A percentile compares a stretch with the other conserved stretches of the same genome.
Conservation (phyloP, 2,113 vertebrate species). For the Verasper variegatus region DNA sequence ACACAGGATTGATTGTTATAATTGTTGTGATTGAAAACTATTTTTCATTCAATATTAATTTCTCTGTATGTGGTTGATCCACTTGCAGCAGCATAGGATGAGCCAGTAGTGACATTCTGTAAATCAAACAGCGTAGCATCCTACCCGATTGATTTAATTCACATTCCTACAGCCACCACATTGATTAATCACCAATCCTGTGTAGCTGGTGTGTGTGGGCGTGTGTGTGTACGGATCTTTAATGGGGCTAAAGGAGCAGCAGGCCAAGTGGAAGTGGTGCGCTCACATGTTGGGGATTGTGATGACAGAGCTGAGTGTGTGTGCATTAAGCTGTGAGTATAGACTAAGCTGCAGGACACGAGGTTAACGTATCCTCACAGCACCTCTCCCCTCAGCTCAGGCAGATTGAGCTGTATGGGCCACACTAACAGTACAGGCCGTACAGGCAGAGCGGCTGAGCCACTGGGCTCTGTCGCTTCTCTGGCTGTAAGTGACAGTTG, state of each 20-base stretch:
- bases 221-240: conserved; percentile 33
- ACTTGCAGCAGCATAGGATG: conserved; percentile 26
- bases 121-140: conserved; percentile 7
- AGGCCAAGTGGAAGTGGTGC: conserved; percentile 40
- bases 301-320: conserved; percentile 33
- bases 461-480: background rate
- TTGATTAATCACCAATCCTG: conserved; percentile 29
- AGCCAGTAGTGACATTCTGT: background rate
- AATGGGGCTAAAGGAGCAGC: conserved; percentile 24
- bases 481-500: background rate
- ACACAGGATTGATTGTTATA: too few species aligned
- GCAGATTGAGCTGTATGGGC: conserved; percentile 30
- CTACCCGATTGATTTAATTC: conserved; percentile 11
- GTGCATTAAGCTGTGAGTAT: conserved; percentile 54
- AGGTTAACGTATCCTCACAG: conserved; percentile 37
- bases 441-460: conserved; percentile 1
- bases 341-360: conserved; percentile 49
- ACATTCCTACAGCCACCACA: conserved; percentile 29
- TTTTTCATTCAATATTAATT: conserved; percentile 18
- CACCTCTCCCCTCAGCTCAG: conserved; percentile 23
- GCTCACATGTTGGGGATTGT: conserved; percentile 63
- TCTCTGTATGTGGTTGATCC: conserved; percentile 21
- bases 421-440: background rate
- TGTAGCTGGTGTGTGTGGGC: conserved; percentile 5
- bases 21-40: conserved; percentile 8